Evolutionary conservation across 2,888 invertebrate species (phyloP).

Genomic region (Mantis religiosa): DNA sequence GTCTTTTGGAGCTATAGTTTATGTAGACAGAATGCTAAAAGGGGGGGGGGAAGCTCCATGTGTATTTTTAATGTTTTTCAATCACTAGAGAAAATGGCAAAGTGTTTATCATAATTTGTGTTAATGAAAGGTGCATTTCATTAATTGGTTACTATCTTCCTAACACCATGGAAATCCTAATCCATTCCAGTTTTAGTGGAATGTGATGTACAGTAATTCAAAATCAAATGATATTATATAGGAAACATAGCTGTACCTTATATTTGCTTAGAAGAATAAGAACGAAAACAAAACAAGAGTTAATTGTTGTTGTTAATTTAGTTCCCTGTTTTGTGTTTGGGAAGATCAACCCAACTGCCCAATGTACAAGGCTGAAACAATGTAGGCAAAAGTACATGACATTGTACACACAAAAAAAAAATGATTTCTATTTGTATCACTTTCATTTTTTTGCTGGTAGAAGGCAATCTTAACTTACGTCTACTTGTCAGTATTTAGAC

Average conservation of each 20-base stretch:
- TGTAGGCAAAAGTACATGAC: neutral
- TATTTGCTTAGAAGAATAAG: constrained; percentile 31
- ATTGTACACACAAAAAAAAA: neutral
- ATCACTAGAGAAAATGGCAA: constrained; percentile 29
- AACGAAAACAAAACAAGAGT: constrained; percentile 12
- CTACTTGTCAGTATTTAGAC: constrained; percentile 15
- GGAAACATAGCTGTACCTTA: constrained; percentile 27
- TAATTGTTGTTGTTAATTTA: constrained; percentile 17
- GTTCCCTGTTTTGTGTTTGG: constrained; percentile 11
- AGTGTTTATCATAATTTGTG: constrained; percentile 33
- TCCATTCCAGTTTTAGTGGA: constrained; percentile 50
- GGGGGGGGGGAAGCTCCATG: constrained; percentile 41
- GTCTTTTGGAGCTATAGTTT: constrained; percentile 29
- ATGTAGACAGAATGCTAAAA: constrained; percentile 25
- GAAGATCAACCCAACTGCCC: constrained; percentile 6
- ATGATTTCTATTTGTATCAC: neutral
- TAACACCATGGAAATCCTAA: constrained; percentile 29
- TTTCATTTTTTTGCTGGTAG: neutral
- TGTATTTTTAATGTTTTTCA: constrained; percentile 34
- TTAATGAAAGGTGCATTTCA: constrained; percentile 27
- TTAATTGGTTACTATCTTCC: constrained; percentile 26
- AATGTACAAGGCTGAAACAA: neutral
- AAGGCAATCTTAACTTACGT: neutral
- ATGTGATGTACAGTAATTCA: constrained; percentile 41
- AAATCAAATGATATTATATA: constrained; percentile 27